Evolutionary conservation across 2,797 vertebrate species (phyloP).

Genomic region (Pipistrellus nathusii): DNA sequence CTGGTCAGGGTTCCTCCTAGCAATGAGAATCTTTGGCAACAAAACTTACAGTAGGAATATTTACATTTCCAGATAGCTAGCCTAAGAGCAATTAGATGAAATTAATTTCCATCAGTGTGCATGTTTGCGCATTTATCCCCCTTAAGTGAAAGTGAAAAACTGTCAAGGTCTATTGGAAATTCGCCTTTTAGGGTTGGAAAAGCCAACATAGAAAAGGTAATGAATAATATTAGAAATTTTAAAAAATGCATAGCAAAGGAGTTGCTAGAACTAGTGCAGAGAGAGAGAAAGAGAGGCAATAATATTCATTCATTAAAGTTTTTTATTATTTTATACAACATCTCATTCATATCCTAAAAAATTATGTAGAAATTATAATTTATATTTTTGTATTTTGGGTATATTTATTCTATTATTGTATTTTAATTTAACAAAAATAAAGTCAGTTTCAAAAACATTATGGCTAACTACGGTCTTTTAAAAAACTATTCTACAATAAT

Average conservation of each 20-base stretch:
- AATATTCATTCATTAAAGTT: constrained; percentile 51
- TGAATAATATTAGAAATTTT: constrained; percentile 72
- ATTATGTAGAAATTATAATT: constrained; percentile 2
- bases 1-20: constrained; percentile 47
- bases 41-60: constrained; percentile 71
- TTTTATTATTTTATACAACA: constrained; percentile 63
- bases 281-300: constrained; percentile 20
- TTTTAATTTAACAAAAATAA: constrained; percentile 21
- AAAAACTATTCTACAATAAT: background rate
- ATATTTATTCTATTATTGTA: constrained; percentile 15
- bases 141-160: constrained; percentile 77
- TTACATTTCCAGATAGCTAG: constrained; percentile 75
- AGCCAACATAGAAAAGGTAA: constrained; percentile 68
- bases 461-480: background rate
- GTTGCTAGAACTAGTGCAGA: constrained; percentile 9
- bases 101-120: constrained; percentile 81
- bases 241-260: constrained; percentile 53
- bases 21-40: constrained; percentile 71
- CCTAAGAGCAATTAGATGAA: constrained; percentile 80
- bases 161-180: constrained; percentile 72
- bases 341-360: constrained; percentile 48
- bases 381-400: background rate
- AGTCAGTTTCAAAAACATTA: background rate
- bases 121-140: constrained; percentile 75
- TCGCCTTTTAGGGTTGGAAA: constrained; percentile 64